phyloP scores from a whole-genome alignment of 2,113 vertebrate species.

The Bubo blakistoni region DNA sequence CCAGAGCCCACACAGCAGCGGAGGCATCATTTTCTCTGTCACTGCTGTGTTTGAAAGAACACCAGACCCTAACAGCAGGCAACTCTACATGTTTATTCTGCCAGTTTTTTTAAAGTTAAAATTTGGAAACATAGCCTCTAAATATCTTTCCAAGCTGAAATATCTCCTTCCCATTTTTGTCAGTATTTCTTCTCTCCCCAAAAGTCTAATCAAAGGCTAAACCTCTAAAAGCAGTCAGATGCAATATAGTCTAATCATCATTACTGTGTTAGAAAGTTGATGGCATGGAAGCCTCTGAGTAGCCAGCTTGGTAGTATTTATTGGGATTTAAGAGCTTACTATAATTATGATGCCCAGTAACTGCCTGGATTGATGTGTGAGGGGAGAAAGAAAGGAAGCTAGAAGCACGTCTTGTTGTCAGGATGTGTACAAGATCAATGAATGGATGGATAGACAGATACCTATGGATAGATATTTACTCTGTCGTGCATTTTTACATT shows the following conservation, averaged over 20 bases:
- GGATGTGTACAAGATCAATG: not conserved
- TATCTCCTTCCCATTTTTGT: not conserved
- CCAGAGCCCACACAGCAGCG: not conserved
- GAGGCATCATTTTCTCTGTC: not conserved
- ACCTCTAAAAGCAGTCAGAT: not conserved
- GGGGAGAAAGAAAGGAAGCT: not conserved
- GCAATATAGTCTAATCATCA: not conserved
- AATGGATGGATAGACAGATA: not conserved
- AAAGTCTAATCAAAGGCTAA: not conserved
- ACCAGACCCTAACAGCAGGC: not conserved
- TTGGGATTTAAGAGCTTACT: constrained; percentile 43
- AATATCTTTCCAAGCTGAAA: not conserved
- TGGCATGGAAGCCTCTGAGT: not conserved
- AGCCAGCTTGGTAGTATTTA: constrained; percentile 31
- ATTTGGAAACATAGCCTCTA: not conserved
- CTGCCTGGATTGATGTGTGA: not conserved
- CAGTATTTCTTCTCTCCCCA: not conserved
- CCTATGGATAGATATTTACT: not conserved
- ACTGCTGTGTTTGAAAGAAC: not conserved
- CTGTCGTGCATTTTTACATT: not conserved
- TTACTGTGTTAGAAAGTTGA: not conserved
- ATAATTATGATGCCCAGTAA: constrained; percentile 32
- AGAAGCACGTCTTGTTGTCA: not conserved
- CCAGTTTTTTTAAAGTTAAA: not conserved
- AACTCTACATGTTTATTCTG: not conserved